phyloP scores from a whole-genome alignment of 2,888 invertebrate species.

The Caenorhabditis wallacei region DNA sequence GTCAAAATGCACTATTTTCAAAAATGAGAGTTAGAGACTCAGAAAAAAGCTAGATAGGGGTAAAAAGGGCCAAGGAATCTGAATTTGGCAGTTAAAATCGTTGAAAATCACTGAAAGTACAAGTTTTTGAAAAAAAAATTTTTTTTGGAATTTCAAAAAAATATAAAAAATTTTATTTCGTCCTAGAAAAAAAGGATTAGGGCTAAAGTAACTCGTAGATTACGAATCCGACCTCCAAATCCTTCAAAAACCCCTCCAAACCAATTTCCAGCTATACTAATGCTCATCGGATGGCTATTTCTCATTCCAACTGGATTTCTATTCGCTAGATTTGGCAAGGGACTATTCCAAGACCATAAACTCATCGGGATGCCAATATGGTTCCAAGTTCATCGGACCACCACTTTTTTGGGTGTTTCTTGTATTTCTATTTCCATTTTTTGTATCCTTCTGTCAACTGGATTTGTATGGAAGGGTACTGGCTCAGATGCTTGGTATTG shows the following conservation, averaged over 20 bases:
- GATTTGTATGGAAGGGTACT: conserved; percentile 66
- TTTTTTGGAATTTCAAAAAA: too few relatives aligned
- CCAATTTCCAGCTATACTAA: conserved; percentile 63
- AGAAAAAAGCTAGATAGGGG: too few relatives aligned
- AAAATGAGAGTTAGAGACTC: too few relatives aligned
- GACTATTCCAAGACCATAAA: conserved; percentile 56
- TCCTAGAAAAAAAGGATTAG: too few relatives aligned
- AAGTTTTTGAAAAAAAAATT: too few relatives aligned
- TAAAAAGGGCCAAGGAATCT: too few relatives aligned
- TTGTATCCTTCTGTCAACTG: conserved; percentile 55
- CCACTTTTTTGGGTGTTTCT: conserved; percentile 59
- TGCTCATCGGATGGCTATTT: conserved; percentile 52
- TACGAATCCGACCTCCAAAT: too few relatives aligned
- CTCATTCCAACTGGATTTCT: conserved; percentile 68
- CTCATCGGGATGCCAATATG: conserved; percentile 59
- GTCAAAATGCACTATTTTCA: too few relatives aligned
- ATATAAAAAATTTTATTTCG: too few relatives aligned
- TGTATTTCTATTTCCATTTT: conserved; percentile 62
- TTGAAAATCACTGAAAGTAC: too few relatives aligned
- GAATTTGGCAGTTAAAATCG: too few relatives aligned
- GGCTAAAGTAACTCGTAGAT: neutral
- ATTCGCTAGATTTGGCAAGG: conserved; percentile 63
- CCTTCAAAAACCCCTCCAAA: too few relatives aligned
- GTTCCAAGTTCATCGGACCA: conserved; percentile 67
- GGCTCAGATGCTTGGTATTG: conserved; percentile 49